A percentile compares a stretch with the other conserved stretches of the same genome.
Evolutionary conservation across 1,140 invertebrate species (phyloP).

Genomic region (Planococcus citri): DNA sequence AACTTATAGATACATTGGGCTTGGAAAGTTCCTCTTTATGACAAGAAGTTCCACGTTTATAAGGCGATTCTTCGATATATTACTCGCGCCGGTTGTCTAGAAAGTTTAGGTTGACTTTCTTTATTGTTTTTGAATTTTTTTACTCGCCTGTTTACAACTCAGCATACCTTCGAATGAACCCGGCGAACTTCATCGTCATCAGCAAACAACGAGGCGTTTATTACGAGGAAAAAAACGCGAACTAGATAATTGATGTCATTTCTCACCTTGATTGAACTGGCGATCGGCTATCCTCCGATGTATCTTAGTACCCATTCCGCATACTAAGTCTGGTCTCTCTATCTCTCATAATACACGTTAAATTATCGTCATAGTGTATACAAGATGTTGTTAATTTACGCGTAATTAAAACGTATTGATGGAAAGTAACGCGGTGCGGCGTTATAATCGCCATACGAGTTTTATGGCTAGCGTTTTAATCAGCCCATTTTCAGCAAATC

Average conservation of each 20-base stretch:
- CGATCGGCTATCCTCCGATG: too few relatives aligned
- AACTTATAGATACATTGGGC: neutral
- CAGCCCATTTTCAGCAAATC: neutral
- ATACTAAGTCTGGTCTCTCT: neutral
- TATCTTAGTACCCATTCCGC: neutral
- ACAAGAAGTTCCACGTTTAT: neutral
- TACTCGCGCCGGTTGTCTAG: neutral
- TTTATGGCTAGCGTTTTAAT: neutral
- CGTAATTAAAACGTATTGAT: neutral
- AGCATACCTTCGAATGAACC: neutral
- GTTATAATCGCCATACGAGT: neutral
- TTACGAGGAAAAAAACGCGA: constrained; percentile 1
- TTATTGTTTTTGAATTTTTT: neutral
- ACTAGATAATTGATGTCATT: constrained; percentile 15
- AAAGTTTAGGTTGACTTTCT: neutral
- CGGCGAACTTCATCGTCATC: neutral
- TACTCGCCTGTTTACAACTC: neutral
- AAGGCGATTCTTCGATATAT: neutral
- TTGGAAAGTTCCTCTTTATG: constrained; percentile 6
- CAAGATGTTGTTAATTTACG: neutral
- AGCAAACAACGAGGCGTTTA: constrained; percentile 13
- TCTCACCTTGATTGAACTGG: constrained; percentile 10
- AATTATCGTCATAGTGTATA: neutral
- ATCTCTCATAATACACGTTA: neutral
- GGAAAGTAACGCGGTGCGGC: neutral